Conservation (phyloP, 2,797 vertebrate genomes). For the Sternotherus odoratus region DNA sequence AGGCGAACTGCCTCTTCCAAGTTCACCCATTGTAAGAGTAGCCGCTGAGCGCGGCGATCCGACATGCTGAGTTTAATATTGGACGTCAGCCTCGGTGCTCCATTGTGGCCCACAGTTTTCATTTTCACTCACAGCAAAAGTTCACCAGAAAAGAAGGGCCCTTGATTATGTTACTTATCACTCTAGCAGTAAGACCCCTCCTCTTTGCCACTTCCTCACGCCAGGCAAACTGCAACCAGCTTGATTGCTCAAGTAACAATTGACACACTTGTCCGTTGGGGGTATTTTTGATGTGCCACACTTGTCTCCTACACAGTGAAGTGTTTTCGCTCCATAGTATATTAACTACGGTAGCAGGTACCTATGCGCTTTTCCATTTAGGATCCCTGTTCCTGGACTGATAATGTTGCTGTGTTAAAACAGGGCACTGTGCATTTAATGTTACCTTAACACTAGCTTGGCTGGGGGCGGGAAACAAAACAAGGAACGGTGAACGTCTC, state of each 20-base stretch:
- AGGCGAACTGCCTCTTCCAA: neutral
- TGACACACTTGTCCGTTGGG: slow-evolving; percentile 60
- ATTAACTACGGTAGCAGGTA: neutral
- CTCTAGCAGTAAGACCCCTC: slow-evolving; percentile 1
- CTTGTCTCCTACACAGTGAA: rapidly evolving
- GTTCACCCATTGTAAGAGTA: rapidly evolving
- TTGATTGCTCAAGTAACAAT: slow-evolving; percentile 72
- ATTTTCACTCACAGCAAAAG: neutral
- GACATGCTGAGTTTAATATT: neutral
- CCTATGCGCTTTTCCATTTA: neutral
- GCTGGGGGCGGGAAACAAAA: neutral
- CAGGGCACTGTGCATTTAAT: neutral
- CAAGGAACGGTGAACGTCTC: neutral
- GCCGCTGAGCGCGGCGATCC: neutral
- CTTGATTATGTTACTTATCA: neutral
- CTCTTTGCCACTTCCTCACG: neutral
- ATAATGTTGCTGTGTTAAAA: neutral
- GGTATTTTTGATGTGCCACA: neutral
- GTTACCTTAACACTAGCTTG: neutral
- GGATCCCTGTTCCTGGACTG: neutral
- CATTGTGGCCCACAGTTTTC: neutral
- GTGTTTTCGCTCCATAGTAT: neutral
- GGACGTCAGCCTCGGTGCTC: neutral
- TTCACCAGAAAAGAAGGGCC: neutral
- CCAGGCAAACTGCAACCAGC: slow-evolving; percentile 58